phyloP scores from a whole-genome alignment of 30 jellyfish, hydroid and myxozoan species.

The Sanderia malayensis region DNA sequence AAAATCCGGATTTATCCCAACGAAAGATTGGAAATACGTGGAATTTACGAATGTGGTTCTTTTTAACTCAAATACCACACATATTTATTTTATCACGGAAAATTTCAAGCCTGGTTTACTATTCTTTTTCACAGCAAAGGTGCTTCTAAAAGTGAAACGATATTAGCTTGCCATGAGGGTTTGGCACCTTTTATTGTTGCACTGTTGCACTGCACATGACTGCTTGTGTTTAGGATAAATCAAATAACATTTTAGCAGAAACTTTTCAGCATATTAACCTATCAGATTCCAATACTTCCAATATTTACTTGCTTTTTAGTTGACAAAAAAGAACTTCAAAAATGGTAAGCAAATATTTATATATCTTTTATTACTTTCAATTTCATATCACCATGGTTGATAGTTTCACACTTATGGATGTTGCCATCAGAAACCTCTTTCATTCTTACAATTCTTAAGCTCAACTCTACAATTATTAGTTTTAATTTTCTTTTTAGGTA shows the following conservation, averaged over 20 bases:
- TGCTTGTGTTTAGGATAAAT: not conserved
- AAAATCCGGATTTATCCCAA: not conserved
- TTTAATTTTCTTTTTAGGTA: too few species aligned
- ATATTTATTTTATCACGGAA: too few species aligned
- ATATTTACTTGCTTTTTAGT: slow-evolving; percentile 43
- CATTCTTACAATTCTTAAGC: not conserved
- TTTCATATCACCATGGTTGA: not conserved
- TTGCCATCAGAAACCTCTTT: not conserved
- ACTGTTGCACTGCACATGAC: not conserved
- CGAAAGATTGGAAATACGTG: not conserved
- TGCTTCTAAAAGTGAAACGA: not conserved
- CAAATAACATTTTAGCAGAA: too few species aligned
- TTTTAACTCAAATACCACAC: too few species aligned
- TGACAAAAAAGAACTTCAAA: slow-evolving; percentile 87
- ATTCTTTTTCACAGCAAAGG: not conserved
- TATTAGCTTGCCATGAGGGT: not conserved
- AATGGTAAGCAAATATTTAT: too few species aligned
- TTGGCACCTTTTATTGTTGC: not conserved
- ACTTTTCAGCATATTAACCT: too few species aligned
- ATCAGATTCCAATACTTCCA: not conserved
- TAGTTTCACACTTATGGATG: not conserved
- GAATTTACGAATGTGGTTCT: too few species aligned
- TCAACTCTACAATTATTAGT: not conserved
- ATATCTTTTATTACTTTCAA: too few species aligned
- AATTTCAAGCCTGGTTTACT: too few species aligned